Conservation (phyloP, 1,140 invertebrate species). For the Subanguina moxae region DNA sequence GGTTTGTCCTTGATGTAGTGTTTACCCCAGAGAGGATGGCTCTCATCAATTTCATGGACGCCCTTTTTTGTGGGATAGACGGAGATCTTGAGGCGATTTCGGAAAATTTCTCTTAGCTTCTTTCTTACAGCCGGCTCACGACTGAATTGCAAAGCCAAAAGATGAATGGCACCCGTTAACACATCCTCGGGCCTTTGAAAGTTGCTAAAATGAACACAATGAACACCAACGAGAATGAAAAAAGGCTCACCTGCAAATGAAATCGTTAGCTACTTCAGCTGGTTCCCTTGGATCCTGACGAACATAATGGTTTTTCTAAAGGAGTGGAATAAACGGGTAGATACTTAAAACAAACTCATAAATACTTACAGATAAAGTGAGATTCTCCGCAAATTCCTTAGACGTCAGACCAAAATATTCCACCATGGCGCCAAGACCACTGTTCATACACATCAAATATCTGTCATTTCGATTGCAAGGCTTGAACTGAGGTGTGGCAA, state of each 20-base stretch:
- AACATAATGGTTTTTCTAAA: conserved; percentile 77
- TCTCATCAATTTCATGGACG: conserved; percentile 67
- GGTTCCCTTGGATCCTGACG: conserved; percentile 77
- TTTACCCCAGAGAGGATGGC: conserved; percentile 72
- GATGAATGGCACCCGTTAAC: conserved; percentile 77
- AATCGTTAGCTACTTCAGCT: conserved; percentile 36
- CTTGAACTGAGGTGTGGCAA: conserved; percentile 65
- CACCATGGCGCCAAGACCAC: conserved; percentile 44
- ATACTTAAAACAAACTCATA: too few relatives aligned
- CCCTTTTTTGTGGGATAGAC: conserved; percentile 75
- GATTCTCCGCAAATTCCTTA: conserved; percentile 91
- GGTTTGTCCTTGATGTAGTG: conserved; percentile 95
- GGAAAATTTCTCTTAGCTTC: conserved; percentile 81
- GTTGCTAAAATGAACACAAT: conserved; percentile 11
- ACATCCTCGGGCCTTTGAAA: conserved; percentile 42
- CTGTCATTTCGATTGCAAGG: conserved; percentile 78
- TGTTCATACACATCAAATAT: conserved; percentile 63
- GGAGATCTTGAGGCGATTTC: conserved; percentile 78
- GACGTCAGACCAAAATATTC: conserved; percentile 82
- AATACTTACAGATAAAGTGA: conserved; percentile 72
- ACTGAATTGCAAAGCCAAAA: conserved; percentile 87
- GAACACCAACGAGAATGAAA: too few relatives aligned
- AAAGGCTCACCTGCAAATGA: conserved; percentile 14
- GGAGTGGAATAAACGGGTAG: too few relatives aligned
- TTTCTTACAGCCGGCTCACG: conserved; percentile 78